phyloP scores from a whole-genome alignment of 2,888 invertebrate species.

The Melanotus villosus region DNA sequence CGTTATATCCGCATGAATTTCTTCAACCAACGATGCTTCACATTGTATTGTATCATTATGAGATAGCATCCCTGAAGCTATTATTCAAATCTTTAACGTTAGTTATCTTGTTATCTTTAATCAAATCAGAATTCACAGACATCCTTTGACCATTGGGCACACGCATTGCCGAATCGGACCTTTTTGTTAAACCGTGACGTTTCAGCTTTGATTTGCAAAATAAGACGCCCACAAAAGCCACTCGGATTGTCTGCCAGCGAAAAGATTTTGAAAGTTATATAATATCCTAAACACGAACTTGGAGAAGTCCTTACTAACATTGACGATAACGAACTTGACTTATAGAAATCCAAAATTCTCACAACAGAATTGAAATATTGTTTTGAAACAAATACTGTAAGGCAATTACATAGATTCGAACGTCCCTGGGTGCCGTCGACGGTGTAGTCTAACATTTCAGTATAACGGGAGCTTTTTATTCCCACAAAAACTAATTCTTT shows the following conservation, averaged over 20 bases:
- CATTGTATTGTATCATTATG: constrained; percentile 13
- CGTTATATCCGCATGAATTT: constrained; percentile 11
- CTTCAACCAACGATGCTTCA: constrained; percentile 7
- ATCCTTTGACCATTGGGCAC: neutral
- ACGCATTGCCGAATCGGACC: constrained; percentile 2
- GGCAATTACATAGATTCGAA: no score
- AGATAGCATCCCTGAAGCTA: constrained; percentile 10
- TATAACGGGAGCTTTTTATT: constrained; percentile 43
- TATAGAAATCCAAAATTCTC: no score
- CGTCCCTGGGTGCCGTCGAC: neutral
- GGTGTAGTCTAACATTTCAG: neutral
- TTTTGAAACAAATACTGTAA: no score
- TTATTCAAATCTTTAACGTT: constrained; percentile 18
- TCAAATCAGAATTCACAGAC: constrained; percentile 6
- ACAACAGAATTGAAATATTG: no score
- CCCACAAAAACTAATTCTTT: constrained; percentile 51
- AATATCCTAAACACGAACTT: neutral
- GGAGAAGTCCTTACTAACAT: no score
- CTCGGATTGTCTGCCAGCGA: neutral
- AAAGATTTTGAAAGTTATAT: neutral
- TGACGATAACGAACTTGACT: no score
- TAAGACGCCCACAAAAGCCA: constrained; percentile 1
- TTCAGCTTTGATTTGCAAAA: neutral
- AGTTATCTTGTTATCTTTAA: constrained; percentile 1
- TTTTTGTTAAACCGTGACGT: neutral